A percentile compares a stretch with the other conserved stretches of the same genome.
Conservation (phyloP, 2,113 vertebrate species). For the Mastomys coucha region DNA sequence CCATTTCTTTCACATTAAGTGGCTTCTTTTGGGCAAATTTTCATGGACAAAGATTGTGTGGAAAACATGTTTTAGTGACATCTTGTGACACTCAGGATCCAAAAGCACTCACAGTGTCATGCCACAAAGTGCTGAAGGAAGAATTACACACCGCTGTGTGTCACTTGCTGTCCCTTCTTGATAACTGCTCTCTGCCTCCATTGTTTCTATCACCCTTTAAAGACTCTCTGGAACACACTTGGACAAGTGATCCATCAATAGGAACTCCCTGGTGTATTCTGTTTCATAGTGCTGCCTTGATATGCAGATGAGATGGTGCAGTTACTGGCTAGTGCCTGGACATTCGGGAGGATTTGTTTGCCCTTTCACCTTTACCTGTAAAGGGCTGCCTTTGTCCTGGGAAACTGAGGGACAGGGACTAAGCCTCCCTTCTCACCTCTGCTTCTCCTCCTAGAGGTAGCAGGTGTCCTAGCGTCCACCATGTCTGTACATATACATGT, state of each 20-base stretch:
- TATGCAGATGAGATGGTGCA: neutral
- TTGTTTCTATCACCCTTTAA: constrained; percentile 35
- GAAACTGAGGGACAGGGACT: neutral
- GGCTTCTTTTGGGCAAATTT: neutral
- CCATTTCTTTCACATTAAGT: neutral
- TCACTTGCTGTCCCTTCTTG: neutral
- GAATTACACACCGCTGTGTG: neutral
- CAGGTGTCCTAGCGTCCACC: neutral
- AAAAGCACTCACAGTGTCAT: neutral
- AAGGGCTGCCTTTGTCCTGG: neutral
- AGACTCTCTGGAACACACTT: neutral
- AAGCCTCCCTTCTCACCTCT: neutral
- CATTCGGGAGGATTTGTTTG: neutral
- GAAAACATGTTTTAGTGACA: neutral
- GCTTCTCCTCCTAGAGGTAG: neutral
- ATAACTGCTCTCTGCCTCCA: neutral
- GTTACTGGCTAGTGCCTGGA: neutral
- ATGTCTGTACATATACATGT: neutral
- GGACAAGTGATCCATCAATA: neutral
- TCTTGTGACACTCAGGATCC: neutral
- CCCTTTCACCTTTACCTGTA: neutral
- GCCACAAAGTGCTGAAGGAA: neutral
- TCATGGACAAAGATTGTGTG: neutral
- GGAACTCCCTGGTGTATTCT: neutral
- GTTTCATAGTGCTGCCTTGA: constrained; percentile 3